phyloP scores from a whole-genome alignment of 2,113 vertebrate species.

The Hystrix brachyura region DNA sequence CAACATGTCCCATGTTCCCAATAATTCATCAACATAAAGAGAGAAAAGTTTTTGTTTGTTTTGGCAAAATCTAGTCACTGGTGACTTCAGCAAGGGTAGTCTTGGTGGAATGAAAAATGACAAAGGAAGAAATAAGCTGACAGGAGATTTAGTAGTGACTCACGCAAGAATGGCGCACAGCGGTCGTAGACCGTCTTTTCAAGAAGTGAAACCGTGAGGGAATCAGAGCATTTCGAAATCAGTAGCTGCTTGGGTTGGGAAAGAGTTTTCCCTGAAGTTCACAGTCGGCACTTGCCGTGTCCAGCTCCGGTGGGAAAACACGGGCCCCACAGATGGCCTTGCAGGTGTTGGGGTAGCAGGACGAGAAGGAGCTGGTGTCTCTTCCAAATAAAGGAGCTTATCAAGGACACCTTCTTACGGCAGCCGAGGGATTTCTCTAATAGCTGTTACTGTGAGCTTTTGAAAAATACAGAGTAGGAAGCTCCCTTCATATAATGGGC shows the following conservation, averaged over 20 bases:
- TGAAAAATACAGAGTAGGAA: conserved; percentile 1
- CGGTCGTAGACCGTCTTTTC: not conserved
- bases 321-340: not conserved
- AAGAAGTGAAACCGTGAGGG: not conserved
- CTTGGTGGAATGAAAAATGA: not conserved
- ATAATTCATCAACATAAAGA: not conserved
- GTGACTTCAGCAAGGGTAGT: not conserved
- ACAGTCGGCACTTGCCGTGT: not conserved
- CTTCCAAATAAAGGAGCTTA: not conserved
- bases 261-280: not conserved
- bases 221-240: not conserved
- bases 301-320: not conserved
- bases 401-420: not conserved
- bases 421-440: not conserved
- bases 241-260: not conserved
- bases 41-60: not conserved
- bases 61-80: not conserved
- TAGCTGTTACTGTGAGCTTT: not conserved
- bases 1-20: not conserved
- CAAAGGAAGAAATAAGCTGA: not conserved
- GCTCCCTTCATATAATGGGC: not conserved
- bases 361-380: not conserved
- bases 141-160: not conserved
- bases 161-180: not conserved
- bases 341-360: fast-evolving